These are phyloP conservation scores for Ganaspis brasiliensis DNA, from an alignment of 2,888 invertebrate genomes.

Conservation along the genomic window DNA sequence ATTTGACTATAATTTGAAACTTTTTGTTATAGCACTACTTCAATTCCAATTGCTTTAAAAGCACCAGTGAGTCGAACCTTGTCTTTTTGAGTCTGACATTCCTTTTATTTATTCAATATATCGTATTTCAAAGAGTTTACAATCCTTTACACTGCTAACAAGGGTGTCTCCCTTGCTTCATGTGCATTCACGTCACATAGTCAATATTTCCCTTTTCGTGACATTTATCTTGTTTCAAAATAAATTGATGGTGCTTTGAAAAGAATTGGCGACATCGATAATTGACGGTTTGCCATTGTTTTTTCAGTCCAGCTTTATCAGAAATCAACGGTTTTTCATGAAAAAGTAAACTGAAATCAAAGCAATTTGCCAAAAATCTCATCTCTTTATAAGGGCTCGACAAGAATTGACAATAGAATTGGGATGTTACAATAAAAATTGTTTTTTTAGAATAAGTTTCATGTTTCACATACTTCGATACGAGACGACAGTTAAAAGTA, in stretches of 20 bases:
- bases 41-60: conserved; percentile 10
- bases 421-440: too few species aligned
- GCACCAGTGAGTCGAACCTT: neutral
- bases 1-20: too few species aligned
- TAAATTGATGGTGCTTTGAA: conserved; percentile 38
- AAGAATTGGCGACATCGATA: conserved; percentile 28
- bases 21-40: too few species aligned
- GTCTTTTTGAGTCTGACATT: conserved; percentile 8
- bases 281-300: conserved; percentile 34
- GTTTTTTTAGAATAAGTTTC: too few species aligned
- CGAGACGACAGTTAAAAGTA: too few species aligned
- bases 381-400: neutral
- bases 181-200: conserved; percentile 17
- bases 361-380: conserved; percentile 7
- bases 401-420: conserved; percentile 3
- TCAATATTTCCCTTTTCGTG: conserved; percentile 35
- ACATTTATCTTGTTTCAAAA: conserved; percentile 41
- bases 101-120: conserved; percentile 30
- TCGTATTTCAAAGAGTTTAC: conserved; percentile 23
- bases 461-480: too few species aligned
- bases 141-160: conserved; percentile 25
- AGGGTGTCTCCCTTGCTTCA: conserved; percentile 19
- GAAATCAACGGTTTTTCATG: conserved; percentile 10
- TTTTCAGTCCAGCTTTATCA: neutral
- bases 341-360: conserved; percentile 16